phyloP scores from a whole-genome alignment of 2,113 vertebrate genomes.

The Picathartes gymnocephalus region DNA sequence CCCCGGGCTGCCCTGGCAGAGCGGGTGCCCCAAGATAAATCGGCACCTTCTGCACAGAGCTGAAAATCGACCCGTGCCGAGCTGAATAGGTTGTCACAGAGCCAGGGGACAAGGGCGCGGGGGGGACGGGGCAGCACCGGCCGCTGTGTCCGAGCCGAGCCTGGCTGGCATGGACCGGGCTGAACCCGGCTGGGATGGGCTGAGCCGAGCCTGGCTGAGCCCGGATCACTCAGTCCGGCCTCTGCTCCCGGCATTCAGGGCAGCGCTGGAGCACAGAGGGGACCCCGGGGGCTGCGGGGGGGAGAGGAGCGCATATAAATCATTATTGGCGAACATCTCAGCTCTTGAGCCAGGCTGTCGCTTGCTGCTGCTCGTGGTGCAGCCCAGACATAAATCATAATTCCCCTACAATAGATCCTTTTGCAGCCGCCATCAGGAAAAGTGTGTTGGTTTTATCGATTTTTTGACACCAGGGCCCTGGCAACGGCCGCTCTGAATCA shows the following conservation, averaged over 20 bases:
- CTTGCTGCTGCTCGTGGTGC: conserved; percentile 81
- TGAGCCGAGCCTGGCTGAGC: not conserved
- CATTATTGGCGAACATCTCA: conserved; percentile 98
- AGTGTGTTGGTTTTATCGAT: conserved; percentile 97
- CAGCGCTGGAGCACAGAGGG: not conserved
- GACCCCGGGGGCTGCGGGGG: conserved; percentile 48
- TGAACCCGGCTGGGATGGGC: too few relatives aligned
- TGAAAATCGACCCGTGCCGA: conserved; percentile 28
- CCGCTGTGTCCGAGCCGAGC: not conserved
- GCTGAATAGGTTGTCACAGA: conserved; percentile 15
- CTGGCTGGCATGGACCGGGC: too few relatives aligned
- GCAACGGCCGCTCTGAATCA: conserved; percentile 87
- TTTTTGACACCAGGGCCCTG: conserved; percentile 85
- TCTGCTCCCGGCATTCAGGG: not conserved
- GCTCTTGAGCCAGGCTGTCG: conserved; percentile 85
- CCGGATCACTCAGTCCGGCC: not conserved
- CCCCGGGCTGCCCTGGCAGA: not conserved
- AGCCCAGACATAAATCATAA: conserved; percentile 99
- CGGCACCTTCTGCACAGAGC: not conserved
- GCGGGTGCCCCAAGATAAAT: conserved; percentile 43
- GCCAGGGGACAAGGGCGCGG: not conserved
- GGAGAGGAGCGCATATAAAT: conserved; percentile 89
- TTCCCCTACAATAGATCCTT: conserved; percentile 98
- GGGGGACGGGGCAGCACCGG: not conserved
- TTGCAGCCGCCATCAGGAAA: conserved; percentile 91